phyloP scores from a whole-genome alignment of 2,797 vertebrate genomes.

The Psittacula echo region DNA sequence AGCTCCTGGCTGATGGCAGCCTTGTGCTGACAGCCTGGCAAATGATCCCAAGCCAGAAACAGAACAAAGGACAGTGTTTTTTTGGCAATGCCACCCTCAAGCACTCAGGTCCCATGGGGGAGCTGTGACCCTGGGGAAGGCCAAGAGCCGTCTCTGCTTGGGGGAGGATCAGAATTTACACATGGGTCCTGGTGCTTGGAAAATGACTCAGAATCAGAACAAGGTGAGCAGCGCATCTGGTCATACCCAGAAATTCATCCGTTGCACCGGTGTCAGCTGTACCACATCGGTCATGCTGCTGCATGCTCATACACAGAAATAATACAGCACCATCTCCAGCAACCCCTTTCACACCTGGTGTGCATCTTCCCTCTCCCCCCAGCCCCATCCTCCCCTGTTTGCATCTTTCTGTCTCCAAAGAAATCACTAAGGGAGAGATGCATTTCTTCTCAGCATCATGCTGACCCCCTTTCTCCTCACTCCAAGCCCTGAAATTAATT shows the following conservation, averaged over 20 bases:
- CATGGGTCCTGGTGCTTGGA: fast-evolving
- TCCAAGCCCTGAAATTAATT: conserved; percentile 85
- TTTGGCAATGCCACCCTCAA: neutral
- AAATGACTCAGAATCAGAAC: neutral
- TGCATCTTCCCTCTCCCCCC: neutral
- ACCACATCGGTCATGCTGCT: fast-evolving
- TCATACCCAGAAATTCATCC: neutral
- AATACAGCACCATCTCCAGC: neutral
- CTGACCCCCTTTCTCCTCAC: conserved; percentile 25
- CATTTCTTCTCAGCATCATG: conserved; percentile 31
- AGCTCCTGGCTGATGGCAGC: neutral
- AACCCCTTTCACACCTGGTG: neutral
- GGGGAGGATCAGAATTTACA: neutral
- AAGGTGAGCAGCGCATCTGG: neutral
- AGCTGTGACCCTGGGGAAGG: neutral
- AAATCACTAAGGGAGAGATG: neutral
- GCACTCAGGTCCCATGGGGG: neutral
- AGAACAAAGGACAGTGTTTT: neutral
- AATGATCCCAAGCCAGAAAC: neutral
- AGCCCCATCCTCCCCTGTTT: neutral
- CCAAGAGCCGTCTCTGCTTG: neutral
- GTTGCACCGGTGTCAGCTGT: neutral
- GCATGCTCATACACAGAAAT: neutral
- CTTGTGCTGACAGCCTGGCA: neutral
- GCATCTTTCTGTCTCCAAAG: neutral